Base-by-base conservation (phyloP, 2,888 invertebrate genomes). In the Acrocyrtus sp. region DNA sequence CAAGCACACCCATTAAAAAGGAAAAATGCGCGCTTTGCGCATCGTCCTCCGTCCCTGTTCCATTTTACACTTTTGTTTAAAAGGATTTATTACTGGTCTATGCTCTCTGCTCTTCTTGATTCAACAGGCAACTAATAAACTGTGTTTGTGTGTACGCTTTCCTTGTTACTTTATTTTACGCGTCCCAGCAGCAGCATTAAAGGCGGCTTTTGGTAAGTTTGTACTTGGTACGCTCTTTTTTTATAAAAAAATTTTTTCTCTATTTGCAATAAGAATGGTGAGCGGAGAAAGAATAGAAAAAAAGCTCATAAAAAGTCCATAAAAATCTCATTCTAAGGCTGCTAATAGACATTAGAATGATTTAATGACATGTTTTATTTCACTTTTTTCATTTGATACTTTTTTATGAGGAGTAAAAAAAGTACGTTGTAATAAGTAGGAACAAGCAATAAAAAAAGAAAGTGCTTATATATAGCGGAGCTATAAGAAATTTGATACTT, bases 311-410 rank as follows among this genome's bases (percentile, higher is more conserved):
- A 63, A 63, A 65, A 48, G 15, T 54, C 63, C 66, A 66, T 66
- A 66, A 66, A 66, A 66, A 19, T 50, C 65, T 39, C 61, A 22
- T 61, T 50, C 34, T 43, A 51, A 39, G 41, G 26, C 17, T 50
- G 48, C 50, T 66, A 66, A 66, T 66, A 56, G 66, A 47, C 66
- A 41, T 66, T 66, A 66, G 45, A 57, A 50, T 66, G 66, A 66
- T 66, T 66, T 66, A 66, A 65, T 65, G 65, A 65, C 65, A 56
- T 57, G 57, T 66, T 66, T 66, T 66, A 57, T 66, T 66, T 66
- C 66, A 48, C 50, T 57, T 57, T 57, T 57, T 65, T 34, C 34
- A 34, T 34, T 66, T 57, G 26, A 48, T 45, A 48, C 21, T 48
- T 19, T 48, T 48, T 10, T n/a, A n/a, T 17, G 17, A n/a, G 45